Evolutionary conservation across 2,797 vertebrate species (phyloP).

Genomic region (Menidia menidia): DNA sequence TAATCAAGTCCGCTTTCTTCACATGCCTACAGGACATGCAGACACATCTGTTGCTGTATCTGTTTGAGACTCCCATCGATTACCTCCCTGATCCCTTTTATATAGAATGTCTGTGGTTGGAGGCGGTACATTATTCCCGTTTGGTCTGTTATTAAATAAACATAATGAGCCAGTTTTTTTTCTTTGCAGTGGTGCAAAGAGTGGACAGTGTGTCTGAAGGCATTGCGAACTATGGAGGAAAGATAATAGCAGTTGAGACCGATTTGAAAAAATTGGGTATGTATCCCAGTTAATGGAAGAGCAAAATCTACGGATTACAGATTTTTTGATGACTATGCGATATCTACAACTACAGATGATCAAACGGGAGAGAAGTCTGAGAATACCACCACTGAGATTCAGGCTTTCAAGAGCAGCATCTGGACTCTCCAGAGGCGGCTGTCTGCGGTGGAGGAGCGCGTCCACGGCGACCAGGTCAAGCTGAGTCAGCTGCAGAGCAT

Average conservation of each 20-base stretch:
- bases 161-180: conserved; percentile 37
- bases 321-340: conserved; percentile 12
- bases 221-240: conserved; percentile 91
- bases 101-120: conserved; percentile 68
- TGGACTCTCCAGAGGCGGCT: conserved; percentile 90
- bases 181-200: conserved; percentile 92
- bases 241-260: conserved; percentile 90
- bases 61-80: conserved; percentile 36
- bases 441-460: conserved; percentile 88
- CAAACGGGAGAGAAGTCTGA: conserved; percentile 90
- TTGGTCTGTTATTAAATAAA: conserved; percentile 53
- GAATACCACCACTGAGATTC: conserved; percentile 92
- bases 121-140: conserved; percentile 51
- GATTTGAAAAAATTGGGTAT: conserved; percentile 93
- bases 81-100: conserved; percentile 68
- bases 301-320: conserved; percentile 1
- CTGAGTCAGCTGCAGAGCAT: conserved; percentile 90
- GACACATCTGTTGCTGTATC: conserved; percentile 43
- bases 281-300: not conserved
- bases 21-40: conserved; percentile 62
- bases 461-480: conserved; percentile 88
- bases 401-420: conserved; percentile 91
- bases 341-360: conserved; percentile 82
- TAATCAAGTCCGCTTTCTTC: conserved; percentile 67
- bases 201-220: conserved; percentile 94